Percentiles rank a stretch among this genome's conserved stretches.
Evolutionary conservation across 2,113 vertebrate genomes (phyloP).

Genomic region (Toxotes chatareus): DNA sequence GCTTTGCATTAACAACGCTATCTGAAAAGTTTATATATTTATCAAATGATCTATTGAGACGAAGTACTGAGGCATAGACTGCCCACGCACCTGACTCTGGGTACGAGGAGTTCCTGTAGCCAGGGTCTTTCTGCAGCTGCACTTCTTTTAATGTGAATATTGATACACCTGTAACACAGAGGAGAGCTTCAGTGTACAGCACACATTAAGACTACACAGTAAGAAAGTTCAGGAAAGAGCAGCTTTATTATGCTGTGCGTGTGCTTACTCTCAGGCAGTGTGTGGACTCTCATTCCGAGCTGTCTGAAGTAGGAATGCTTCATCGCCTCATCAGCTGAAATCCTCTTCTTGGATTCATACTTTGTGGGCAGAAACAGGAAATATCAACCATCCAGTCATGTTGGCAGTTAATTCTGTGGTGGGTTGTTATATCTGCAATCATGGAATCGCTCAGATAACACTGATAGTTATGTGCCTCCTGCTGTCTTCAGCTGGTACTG

Average conservation of each 20-base stretch:
- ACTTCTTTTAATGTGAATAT: conserved; percentile 99
- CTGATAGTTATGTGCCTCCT: conserved; percentile 25
- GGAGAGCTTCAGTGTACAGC: neutral
- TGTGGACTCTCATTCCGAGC: conserved; percentile 92
- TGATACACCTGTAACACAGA: conserved; percentile 88
- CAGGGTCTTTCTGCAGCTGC: conserved; percentile 97
- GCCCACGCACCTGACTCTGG: conserved; percentile 92
- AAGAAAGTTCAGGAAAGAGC: neutral
- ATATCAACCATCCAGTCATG: neutral
- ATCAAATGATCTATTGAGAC: neutral
- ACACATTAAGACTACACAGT: neutral
- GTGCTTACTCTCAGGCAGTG: conserved; percentile 93
- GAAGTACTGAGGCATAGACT: neutral
- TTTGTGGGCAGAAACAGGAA: conserved; percentile 71
- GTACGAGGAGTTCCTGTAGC: conserved; percentile 96
- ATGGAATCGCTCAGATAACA: neutral
- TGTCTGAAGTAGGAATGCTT: conserved; percentile 97
- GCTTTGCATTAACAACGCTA: neutral
- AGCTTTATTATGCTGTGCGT: neutral
- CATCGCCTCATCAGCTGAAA: conserved; percentile 98
- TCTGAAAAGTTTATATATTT: neutral
- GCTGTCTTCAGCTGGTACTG: conserved; percentile 37
- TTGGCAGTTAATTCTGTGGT: neutral
- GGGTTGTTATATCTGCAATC: neutral
- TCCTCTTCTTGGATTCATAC: conserved; percentile 98